Evolutionary conservation across 2,797 vertebrate genomes (phyloP).

Genomic region (Acanthiza pusilla): DNA sequence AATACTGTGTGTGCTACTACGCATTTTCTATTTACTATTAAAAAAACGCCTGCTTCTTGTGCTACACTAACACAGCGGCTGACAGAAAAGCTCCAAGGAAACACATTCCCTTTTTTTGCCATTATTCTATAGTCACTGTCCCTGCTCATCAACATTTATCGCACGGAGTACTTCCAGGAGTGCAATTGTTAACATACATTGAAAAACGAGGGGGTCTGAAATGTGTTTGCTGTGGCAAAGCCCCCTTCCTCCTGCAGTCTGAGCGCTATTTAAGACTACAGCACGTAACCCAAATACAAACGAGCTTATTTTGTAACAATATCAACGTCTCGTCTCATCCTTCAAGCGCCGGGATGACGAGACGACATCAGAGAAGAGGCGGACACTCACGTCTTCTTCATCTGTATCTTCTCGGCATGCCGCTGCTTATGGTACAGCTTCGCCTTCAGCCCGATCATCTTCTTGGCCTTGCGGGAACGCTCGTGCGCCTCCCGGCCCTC

Average conservation of each 20-base stretch:
- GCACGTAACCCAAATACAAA: accelerated
- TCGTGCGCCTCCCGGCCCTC: conserved; percentile 92
- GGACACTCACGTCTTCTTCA: conserved; percentile 95
- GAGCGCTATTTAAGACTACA: accelerated
- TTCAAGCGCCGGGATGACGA: accelerated
- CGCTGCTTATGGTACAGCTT: conserved; percentile 98
- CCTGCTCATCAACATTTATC: background rate
- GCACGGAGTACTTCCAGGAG: background rate
- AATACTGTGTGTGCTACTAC: accelerated
- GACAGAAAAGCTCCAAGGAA: background rate
- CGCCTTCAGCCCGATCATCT: conserved; percentile 95
- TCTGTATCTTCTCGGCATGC: conserved; percentile 96
- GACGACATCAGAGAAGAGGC: accelerated
- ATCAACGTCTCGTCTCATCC: background rate
- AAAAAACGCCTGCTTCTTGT: background rate
- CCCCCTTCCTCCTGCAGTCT: background rate
- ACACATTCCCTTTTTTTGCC: background rate
- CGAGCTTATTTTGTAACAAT: accelerated
- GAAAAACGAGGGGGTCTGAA: background rate
- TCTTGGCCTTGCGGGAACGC: conserved; percentile 92
- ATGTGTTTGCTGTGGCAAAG: background rate
- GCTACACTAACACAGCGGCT: background rate
- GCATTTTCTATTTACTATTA: background rate
- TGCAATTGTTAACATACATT: accelerated
- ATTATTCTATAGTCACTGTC: accelerated